A percentile compares a stretch with the other conserved stretches of the same genome.
phyloP scores from a whole-genome alignment of 1,140 invertebrate species.

The Drosophila rufa region DNA sequence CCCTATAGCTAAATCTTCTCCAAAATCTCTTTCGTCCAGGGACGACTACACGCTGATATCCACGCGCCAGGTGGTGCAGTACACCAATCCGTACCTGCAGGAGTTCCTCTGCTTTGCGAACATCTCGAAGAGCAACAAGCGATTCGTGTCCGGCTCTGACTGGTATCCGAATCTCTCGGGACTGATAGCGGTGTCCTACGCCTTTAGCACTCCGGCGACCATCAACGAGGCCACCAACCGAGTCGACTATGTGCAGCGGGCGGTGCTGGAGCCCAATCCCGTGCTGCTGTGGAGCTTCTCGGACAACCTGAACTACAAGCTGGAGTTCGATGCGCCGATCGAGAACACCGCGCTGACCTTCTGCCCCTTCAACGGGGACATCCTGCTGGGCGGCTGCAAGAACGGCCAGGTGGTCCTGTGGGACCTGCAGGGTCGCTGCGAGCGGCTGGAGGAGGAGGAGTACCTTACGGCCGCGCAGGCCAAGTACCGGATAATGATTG shows the following conservation, averaged over 20 bases:
- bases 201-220: constrained; percentile 81
- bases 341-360: constrained; percentile 89
- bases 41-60: constrained; percentile 79
- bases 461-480: constrained; percentile 88
- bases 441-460: constrained; percentile 87
- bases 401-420: constrained; percentile 91
- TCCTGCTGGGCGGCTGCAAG: constrained; percentile 89
- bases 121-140: constrained; percentile 77
- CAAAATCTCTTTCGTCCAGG: constrained; percentile 19
- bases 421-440: constrained; percentile 90
- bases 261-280: constrained; percentile 86
- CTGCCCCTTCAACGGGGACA: constrained; percentile 89
- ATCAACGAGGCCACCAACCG: constrained; percentile 38
- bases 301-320: constrained; percentile 89
- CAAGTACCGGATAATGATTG: constrained; percentile 88
- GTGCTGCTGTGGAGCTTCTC: constrained; percentile 91
- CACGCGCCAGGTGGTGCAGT: constrained; percentile 58
- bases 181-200: constrained; percentile 88
- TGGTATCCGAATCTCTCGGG: constrained; percentile 91
- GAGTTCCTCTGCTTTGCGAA: constrained; percentile 84
- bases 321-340: constrained; percentile 88
- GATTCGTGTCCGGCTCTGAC: constrained; percentile 87
- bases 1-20: too few species aligned
- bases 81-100: constrained; percentile 70
- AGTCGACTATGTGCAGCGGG: constrained; percentile 85